phyloP scores from a whole-genome alignment of 1,140 invertebrate species.

The Meloidogyne exigua region DNA sequence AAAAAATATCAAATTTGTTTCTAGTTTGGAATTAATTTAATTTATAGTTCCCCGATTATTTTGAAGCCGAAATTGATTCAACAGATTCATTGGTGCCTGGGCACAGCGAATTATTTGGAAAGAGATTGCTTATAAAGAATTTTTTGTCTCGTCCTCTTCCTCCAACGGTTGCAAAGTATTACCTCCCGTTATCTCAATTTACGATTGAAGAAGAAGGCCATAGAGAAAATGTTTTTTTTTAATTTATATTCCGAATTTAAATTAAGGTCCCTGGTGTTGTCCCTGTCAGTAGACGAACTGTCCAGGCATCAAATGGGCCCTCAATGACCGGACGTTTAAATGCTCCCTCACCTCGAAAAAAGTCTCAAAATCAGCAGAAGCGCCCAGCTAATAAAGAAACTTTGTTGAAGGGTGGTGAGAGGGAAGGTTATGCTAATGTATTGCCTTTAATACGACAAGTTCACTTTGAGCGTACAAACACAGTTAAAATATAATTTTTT shows the following conservation, averaged over 20 bases:
- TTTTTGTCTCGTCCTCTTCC: constrained; percentile 28
- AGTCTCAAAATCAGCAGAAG: not conserved
- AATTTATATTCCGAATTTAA: constrained; percentile 13
- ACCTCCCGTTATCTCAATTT: constrained; percentile 32
- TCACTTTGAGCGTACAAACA: constrained; percentile 16
- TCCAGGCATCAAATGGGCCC: not conserved
- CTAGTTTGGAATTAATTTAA: not conserved
- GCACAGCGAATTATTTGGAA: constrained; percentile 52
- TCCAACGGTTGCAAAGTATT: not conserved
- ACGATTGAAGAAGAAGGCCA: constrained; percentile 27
- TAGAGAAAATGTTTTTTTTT: constrained; percentile 26
- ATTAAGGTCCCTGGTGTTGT: constrained; percentile 27
- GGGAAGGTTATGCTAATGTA: not conserved
- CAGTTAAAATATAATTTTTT: constrained; percentile 2
- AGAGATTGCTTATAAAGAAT: constrained; percentile 39
- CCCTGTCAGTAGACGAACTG: not conserved
- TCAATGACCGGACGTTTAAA: not conserved
- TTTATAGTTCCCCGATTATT: constrained; percentile 45
- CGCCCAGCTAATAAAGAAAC: not conserved
- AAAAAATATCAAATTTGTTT: too few species aligned
- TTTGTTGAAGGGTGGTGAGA: not conserved
- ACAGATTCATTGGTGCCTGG: constrained; percentile 47
- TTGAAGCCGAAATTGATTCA: constrained; percentile 56
- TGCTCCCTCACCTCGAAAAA: not conserved
- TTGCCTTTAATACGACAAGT: not conserved